Percentiles rank a stretch among this genome's conserved stretches.
Evolutionary conservation across 2,113 vertebrate species (phyloP).

Genomic region (Albula glossodonta): DNA sequence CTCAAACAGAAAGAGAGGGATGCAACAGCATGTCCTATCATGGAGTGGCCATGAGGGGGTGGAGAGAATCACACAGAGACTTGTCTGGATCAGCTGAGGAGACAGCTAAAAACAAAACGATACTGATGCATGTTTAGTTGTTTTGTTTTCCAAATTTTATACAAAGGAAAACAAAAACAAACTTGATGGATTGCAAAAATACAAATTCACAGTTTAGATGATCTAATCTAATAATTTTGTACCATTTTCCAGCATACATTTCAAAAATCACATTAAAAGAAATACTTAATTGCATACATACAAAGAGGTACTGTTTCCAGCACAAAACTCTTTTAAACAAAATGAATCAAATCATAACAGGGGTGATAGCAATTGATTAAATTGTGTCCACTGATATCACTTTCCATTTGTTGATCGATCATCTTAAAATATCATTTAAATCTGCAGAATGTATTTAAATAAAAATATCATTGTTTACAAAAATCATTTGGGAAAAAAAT

Average conservation of each 20-base stretch:
- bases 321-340: slow-evolving; percentile 9
- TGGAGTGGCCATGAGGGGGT: no score
- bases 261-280: neutral
- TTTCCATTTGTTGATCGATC: neutral
- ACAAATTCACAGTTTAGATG: slow-evolving; percentile 26
- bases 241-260: neutral
- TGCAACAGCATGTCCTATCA: no score
- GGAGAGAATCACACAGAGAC: no score
- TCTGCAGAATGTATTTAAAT: slow-evolving; percentile 26
- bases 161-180: slow-evolving; percentile 16
- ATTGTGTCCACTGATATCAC: neutral
- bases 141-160: slow-evolving; percentile 27
- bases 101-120: neutral
- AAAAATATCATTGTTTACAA: slow-evolving; percentile 25
- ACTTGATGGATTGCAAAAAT: slow-evolving; percentile 27
- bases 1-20: neutral
- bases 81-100: no score
- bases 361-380: slow-evolving; percentile 37
- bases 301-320: neutral
- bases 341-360: slow-evolving; percentile 25
- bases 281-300: slow-evolving; percentile 11
- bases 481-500: slow-evolving; percentile 12
- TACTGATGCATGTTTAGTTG: neutral
- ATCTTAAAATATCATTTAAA: slow-evolving; percentile 34
- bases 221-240: slow-evolving; percentile 20